phyloP scores from a whole-genome alignment of 2,888 invertebrate species.

The Eristalis intricaria region DNA sequence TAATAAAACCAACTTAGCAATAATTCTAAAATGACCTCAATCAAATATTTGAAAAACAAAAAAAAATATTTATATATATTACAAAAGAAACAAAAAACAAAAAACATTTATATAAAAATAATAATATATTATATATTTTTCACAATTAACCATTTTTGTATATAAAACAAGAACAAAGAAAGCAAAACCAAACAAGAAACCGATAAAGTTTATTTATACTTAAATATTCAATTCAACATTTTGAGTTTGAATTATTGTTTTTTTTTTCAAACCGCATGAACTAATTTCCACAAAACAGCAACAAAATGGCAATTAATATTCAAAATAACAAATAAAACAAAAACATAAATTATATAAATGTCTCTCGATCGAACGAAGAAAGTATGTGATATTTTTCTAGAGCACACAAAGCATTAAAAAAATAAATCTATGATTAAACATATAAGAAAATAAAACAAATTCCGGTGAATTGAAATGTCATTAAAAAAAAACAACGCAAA shows the following conservation, averaged over 20 bases:
- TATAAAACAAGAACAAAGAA: slow-evolving; percentile 54
- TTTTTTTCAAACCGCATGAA: slow-evolving; percentile 48
- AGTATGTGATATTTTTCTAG: slow-evolving; percentile 82
- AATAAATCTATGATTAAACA: slow-evolving; percentile 49
- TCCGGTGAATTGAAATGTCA: slow-evolving; percentile 57
- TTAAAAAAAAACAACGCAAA: slow-evolving; percentile 59
- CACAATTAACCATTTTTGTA: slow-evolving; percentile 73
- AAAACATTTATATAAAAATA: slow-evolving; percentile 72
- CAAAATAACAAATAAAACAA: slow-evolving; percentile 60
- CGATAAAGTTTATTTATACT: slow-evolving; percentile 52
- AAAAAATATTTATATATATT: slow-evolving; percentile 73
- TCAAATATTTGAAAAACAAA: slow-evolving; percentile 76
- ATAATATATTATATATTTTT: slow-evolving; percentile 61
- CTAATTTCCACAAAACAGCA: slow-evolving; percentile 27
- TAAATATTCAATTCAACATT: slow-evolving; percentile 50
- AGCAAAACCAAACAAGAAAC: slow-evolving; percentile 37
- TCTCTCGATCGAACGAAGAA: slow-evolving; percentile 82
- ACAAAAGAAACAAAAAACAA: slow-evolving; percentile 21
- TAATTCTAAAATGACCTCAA: slow-evolving; percentile 82
- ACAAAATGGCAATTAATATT: slow-evolving; percentile 73
- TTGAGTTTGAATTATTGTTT: slow-evolving; percentile 17
- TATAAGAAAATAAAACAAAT: slow-evolving; percentile 43
- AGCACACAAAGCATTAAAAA: slow-evolving; percentile 75
- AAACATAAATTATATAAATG: slow-evolving; percentile 76
- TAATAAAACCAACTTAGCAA: slow-evolving; percentile 77